phyloP scores from a whole-genome alignment of 1,140 invertebrate genomes.

The Centruroides sculpturatus region DNA sequence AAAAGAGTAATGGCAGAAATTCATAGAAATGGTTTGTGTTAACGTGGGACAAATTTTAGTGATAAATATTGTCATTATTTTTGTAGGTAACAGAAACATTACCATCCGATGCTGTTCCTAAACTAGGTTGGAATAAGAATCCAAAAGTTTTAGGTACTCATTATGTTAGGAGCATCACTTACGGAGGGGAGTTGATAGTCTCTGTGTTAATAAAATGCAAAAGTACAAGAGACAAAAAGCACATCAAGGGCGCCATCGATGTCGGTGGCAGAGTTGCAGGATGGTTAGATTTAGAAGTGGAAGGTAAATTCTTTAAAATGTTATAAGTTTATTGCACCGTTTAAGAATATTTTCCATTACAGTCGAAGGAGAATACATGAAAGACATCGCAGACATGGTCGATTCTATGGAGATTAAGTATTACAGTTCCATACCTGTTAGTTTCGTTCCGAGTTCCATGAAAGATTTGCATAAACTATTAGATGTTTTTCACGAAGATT shows the following conservation, averaged over 20 bases:
- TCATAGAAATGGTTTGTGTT: too few species aligned
- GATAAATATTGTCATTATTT: too few species aligned
- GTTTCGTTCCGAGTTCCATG: constrained; percentile 5
- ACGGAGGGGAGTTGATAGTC: constrained; percentile 7
- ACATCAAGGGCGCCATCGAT: constrained; percentile 1
- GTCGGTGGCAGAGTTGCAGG: constrained; percentile 4
- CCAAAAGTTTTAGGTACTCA: constrained; percentile 6
- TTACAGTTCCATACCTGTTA: constrained; percentile 9
- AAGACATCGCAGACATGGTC: constrained; percentile 1
- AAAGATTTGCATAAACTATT: constrained; percentile 1
- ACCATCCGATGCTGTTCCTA: constrained; percentile 4
- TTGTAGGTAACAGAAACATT: constrained; percentile 6
- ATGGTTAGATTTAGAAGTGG: constrained; percentile 5
- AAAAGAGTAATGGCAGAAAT: too few species aligned
- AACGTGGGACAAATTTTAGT: too few species aligned
- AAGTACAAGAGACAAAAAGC: constrained; percentile 5
- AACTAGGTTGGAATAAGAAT: not conserved
- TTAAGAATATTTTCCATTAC: not conserved
- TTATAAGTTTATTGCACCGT: not conserved
- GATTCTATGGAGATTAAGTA: constrained; percentile 9
- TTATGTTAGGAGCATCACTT: constrained; percentile 11
- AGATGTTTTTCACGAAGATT: constrained; percentile 1
- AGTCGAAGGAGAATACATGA: constrained; percentile 8
- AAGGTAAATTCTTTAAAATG: constrained; percentile 1
- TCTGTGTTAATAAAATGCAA: constrained; percentile 6